These are phyloP conservation scores for Habrosyne pyritoides DNA, from an alignment of 2,888 invertebrate species.

Conservation along the genomic window DNA sequence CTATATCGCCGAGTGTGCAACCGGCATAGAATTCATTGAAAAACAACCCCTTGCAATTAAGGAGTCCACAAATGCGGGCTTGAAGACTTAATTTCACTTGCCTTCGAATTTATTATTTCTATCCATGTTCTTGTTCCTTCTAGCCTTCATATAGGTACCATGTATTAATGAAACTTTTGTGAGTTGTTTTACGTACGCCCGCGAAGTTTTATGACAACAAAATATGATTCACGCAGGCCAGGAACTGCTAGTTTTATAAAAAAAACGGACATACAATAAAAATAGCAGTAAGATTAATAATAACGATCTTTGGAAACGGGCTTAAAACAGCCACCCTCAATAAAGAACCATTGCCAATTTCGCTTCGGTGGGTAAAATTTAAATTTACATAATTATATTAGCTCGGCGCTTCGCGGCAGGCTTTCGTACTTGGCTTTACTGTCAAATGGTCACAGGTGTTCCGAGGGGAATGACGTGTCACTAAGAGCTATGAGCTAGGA, in stretches of 20 bases:
- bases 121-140: no score
- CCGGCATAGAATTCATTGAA: no score
- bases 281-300: not conserved
- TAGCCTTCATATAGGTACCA: no score
- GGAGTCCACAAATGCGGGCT: no score
- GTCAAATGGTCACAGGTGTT: constrained; percentile 31
- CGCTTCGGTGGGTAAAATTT: constrained; percentile 37
- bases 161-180: no score
- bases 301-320: not conserved
- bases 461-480: constrained; percentile 21
- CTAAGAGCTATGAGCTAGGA: constrained; percentile 14
- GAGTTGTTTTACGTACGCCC: no score
- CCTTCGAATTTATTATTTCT: no score
- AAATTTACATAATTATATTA: constrained; percentile 53
- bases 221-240: no score
- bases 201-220: no score
- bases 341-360: constrained; percentile 31
- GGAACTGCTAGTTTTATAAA: not conserved
- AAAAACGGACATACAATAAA: not conserved
- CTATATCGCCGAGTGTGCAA: no score
- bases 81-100: no score
- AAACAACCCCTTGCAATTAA: no score
- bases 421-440: not conserved
- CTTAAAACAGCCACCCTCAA: constrained; percentile 12
- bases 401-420: constrained; percentile 16